Base-by-base conservation (phyloP, 2,888 invertebrate genomes). In the Elgonia sp. region DNA sequence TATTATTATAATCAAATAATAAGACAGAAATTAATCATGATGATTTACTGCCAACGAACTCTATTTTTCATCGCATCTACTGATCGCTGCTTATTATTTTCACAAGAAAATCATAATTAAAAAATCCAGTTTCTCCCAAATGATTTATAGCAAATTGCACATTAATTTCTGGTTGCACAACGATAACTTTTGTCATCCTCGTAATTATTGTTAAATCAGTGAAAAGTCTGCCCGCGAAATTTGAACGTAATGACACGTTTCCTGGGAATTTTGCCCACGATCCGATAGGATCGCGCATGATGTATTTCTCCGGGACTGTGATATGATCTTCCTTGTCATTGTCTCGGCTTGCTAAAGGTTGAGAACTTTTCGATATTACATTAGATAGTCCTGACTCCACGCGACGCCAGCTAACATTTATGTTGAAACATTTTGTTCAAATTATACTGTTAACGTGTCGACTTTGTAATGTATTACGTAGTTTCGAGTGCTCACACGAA, bases 361-460 rank as follows among this genome's bases (percentile, higher is more conserved):
- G 83, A 75, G 75, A 75, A 83, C 69, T 83, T 83, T 83, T 83
- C 60, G 75, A 83, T 83, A 83, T 75, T 69, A 83, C 72, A 69
- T 75, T 75, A 75, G 83, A 83, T 83, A 83, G 69, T 53, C 46
- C 39, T 46, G 50, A 67, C 40, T 21, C 14, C 37, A 29, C 42
- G 62, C n/a, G n/a, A n/a, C n/a, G n/a, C n/a, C n/a, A n/a, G 57
- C 63, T 60, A 70, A 62, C 81, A 42, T 65, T 75, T 60, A 69
- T 60, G 83, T 69, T 50, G 83, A 73, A 83, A 73, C 82, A 67
- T 73, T 82, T 82, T 73, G 65, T 82, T 73, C 82, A 63, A 82
- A 82, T 82, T 67, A 65, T 67, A 63, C 42, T 46, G 65, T 81
- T 70, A 63, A 63, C 39, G n/a, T 72, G 50, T 39, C 40, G 70